These are phyloP conservation scores for Andrena bicolor DNA, from an alignment of 2,888 invertebrate genomes.

Conservation along the genomic window DNA sequence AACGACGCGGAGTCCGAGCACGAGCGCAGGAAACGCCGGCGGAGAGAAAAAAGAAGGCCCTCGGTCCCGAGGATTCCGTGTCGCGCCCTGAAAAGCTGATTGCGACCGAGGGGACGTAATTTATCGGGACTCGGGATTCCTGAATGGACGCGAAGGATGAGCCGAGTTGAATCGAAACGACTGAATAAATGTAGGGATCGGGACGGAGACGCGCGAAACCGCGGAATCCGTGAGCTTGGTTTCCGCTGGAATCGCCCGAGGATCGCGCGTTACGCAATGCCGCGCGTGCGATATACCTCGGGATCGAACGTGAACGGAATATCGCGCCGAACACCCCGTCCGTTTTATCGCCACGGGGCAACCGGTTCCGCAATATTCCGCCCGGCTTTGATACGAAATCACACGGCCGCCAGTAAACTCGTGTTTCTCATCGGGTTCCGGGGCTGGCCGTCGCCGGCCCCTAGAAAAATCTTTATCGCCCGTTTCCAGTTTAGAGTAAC, in stretches of 20 bases:
- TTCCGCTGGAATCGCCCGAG: background rate
- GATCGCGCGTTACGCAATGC: conserved; percentile 22
- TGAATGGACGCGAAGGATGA: background rate
- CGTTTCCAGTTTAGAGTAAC: conserved; percentile 39
- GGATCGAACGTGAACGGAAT: conserved; percentile 54
- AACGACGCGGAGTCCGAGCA: conserved; percentile 45
- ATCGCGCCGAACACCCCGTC: conserved; percentile 1
- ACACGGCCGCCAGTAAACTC: conserved; percentile 27
- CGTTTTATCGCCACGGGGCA: conserved; percentile 51
- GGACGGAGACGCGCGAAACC: background rate
- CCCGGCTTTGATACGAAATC: conserved; percentile 48
- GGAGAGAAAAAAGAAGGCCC: conserved; percentile 2
- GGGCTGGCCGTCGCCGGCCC: conserved; percentile 3
- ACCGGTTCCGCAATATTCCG: conserved; percentile 60
- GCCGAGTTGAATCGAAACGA: conserved; percentile 29
- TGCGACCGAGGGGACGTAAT: conserved; percentile 43
- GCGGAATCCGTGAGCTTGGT: conserved; percentile 12
- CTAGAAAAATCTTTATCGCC: conserved; percentile 57
- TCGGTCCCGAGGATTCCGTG: conserved; percentile 45
- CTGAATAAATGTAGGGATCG: conserved; percentile 15
- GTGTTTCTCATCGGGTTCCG: conserved; percentile 40
- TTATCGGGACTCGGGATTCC: conserved; percentile 39
- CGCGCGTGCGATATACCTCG: conserved; percentile 43
- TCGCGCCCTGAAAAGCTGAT: conserved; percentile 54
- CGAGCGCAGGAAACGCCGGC: conserved; percentile 30